Evolutionary conservation across 2,797 vertebrate genomes (phyloP), one percentile per base, ranked within the genome.

Genomic region (Artibeus lituratus): DNA sequence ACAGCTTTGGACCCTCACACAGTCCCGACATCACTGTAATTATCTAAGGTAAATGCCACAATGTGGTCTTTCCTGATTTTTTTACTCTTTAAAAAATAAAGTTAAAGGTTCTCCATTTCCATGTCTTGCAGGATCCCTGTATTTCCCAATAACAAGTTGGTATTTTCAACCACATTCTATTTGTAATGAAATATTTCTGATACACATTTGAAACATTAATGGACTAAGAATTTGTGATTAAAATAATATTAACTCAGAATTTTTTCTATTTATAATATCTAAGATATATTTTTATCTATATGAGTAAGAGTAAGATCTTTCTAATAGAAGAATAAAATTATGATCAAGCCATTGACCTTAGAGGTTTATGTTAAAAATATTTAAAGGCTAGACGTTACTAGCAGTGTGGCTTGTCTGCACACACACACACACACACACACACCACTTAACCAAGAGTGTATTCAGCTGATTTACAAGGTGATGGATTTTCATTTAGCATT

Each of bases 401-500:
- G 39, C 92, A 51, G 70, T 94, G 72, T 49, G 96, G 74, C 90
- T 96, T 89, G 47, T 95, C 59, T 62, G 14, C 57, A 26, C 18
- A 21, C 22, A 21, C 51, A 55, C 51, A 53, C 51, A 19, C 77
- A 21, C 92, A 96, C 57, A 59, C 57, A 59, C 57, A 59, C 26
- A 11, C 57, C 57, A 62, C 59, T 97, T 93, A 94, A 97, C 97
- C 92, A 94, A 80, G 26, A 15, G 55, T 53, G 24, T 91, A 93
- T 94, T 96, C 84, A 81, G 62, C 21, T 94, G 65, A 70, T 72
- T 95, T 83, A 94, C 84, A 87, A 74, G 95, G 47, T 4, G 65
- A 94, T 65, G 95, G 95, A 96, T 97, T 97, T 97, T 96, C 97
- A 90, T 47, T 97, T 91, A 96, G 95, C 80, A 83, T 97, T 95